Percentiles rank a stretch among this genome's conserved stretches.
These are phyloP conservation scores for Metellina segmentata DNA, from an alignment of 2,888 invertebrate genomes.

Conservation along the genomic window DNA sequence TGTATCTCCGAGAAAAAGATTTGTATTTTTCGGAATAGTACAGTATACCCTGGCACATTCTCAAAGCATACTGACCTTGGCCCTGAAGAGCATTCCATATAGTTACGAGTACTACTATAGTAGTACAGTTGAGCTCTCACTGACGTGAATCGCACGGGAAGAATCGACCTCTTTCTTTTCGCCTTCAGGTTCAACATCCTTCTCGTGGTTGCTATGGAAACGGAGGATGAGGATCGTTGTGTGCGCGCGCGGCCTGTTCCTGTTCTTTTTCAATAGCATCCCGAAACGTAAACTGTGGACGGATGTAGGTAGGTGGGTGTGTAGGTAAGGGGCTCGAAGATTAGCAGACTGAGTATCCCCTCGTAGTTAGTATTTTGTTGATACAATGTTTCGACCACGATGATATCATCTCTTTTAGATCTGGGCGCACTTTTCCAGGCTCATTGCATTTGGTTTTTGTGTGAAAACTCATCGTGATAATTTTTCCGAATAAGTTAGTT, in stretches of 20 bases:
- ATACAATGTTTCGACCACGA: not conserved
- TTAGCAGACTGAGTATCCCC: not conserved
- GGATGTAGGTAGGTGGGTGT: not conserved
- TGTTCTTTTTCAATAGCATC: slow-evolving; percentile 3
- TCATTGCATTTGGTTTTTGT: no score
- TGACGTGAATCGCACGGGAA: not conserved
- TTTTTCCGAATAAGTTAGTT: no score
- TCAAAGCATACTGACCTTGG: not conserved
- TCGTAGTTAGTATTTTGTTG: not conserved
- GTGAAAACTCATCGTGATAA: no score
- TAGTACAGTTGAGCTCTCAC: not conserved
- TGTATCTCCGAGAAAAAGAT: no score
- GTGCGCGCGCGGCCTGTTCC: slow-evolving; percentile 35
- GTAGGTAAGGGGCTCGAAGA: not conserved
- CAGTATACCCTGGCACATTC: not conserved
- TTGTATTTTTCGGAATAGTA: no score
- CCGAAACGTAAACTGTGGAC: not conserved
- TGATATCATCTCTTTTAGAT: slow-evolving; percentile 6
- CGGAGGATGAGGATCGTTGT: slow-evolving; percentile 64
- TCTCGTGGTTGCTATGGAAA: slow-evolving; percentile 41
- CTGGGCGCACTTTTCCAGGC: no score
- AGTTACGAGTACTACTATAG: not conserved
- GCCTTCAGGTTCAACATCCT: slow-evolving; percentile 70
- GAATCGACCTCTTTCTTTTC: slow-evolving; percentile 24
- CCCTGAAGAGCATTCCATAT: not conserved